A percentile compares a stretch with the other conserved stretches of the same genome.
phyloP scores from a whole-genome alignment of 2,888 invertebrate genomes.

The Cephus pygmeus region DNA sequence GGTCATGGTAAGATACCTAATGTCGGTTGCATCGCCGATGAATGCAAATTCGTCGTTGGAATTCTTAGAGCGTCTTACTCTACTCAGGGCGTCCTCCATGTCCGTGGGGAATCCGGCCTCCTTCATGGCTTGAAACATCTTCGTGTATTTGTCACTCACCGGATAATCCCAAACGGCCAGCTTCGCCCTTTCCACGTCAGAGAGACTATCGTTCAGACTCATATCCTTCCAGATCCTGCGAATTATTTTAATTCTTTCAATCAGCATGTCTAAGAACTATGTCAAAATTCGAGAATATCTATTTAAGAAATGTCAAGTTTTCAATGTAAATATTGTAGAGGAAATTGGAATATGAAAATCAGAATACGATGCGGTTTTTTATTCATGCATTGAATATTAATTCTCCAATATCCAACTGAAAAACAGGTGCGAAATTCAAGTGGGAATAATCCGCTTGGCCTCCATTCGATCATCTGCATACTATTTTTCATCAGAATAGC shows the following conservation, averaged over 20 bases:
- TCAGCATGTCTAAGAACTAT: not conserved
- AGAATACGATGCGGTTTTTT: not conserved
- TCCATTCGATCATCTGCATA: not conserved
- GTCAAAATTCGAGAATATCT: not conserved
- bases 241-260: slow-evolving; percentile 15
- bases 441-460: not conserved
- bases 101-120: slow-evolving; percentile 84
- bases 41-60: slow-evolving; percentile 91
- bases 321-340: not conserved
- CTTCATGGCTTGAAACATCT: slow-evolving; percentile 97
- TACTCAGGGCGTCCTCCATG: slow-evolving; percentile 81
- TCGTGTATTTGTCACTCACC: slow-evolving; percentile 97
- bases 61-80: slow-evolving; percentile 70
- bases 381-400: not conserved
- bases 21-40: slow-evolving; percentile 94
- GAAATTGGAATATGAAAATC: not conserved
- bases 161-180: slow-evolving; percentile 99
- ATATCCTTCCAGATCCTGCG: slow-evolving; percentile 97
- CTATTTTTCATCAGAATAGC: not conserved
- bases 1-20: slow-evolving; percentile 82
- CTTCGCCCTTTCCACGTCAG: slow-evolving; percentile 90
- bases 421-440: not conserved
- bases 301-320: not conserved
- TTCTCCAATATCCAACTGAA: not conserved
- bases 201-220: slow-evolving; percentile 93